Base-by-base conservation (phyloP, 2,888 invertebrate species). In the Drosophila mayaguana region DNA sequence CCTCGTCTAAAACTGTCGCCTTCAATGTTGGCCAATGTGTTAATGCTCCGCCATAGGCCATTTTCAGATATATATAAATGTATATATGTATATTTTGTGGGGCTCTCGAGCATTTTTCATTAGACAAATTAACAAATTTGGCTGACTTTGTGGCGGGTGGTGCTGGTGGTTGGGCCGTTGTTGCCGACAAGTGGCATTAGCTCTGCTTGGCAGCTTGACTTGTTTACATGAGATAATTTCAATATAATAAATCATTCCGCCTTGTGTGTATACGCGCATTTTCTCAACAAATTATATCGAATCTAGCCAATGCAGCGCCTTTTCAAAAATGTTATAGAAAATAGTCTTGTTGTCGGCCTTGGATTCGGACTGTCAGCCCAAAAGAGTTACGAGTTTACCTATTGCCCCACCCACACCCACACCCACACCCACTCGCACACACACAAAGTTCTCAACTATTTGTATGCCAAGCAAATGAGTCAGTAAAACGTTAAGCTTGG, bases 221-320 rank as follows among this genome's bases (percentile, higher is more conserved):
- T 92, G 92, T 92, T 92, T 91, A 92, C 91, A 89, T 69, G 84
- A 91, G 92, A 91, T 91, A 91, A 90, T 89, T 85, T 80, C 86
- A 75, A 82, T 80, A 83, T 90, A 89, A 90, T 91, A 90, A 90
- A 90, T 90, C 88, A 89, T 90, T 81, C 77, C 65, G 53, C 69
- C 71, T 60, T 63, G 60, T 79, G 60, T 79, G 54, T 54, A 22
- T 40, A 53, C 54, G 20, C 28, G 53, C 62, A 75, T 65, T 77
- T 75, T 79, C 65, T 65, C 51, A 46, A 55, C 22, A 75, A 62
- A 59, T 16, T 63, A 59, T 65, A 77, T 78, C 75, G 59, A 62
- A 57, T 43, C 38, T 34, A 62, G 25, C 53, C 38, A 72, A 55
- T 67, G 53, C 61, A 76, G 43, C 11, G 25, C 1, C 36, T 59